Conservation (phyloP, 1,140 invertebrate species). For the Neodiprion lecontei region DNA sequence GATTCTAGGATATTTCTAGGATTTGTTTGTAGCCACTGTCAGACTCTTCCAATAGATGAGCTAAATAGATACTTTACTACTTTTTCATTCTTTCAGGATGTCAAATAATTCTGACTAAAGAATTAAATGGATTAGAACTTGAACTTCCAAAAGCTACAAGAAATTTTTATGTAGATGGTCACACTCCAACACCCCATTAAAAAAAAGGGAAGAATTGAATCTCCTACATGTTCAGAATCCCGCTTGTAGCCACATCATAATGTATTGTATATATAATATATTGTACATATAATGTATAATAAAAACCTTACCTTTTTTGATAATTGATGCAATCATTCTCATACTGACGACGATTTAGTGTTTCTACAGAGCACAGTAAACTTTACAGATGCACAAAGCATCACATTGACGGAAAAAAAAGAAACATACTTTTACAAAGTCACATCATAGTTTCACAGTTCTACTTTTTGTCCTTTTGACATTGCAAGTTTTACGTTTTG, state of each 20-base stretch:
- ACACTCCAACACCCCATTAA: slow-evolving; percentile 91
- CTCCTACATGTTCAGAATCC: background rate
- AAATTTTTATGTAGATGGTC: slow-evolving; percentile 99
- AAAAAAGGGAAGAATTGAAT: background rate
- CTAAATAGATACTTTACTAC: background rate
- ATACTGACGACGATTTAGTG: no score
- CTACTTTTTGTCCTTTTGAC: no score
- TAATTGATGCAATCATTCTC: no score
- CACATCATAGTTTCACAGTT: no score
- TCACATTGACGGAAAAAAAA: no score
- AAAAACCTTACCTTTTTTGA: background rate
- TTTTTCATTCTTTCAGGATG: slow-evolving; percentile 72
- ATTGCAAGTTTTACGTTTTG: no score
- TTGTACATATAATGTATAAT: background rate
- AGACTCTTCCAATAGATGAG: background rate
- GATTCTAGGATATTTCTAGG: background rate
- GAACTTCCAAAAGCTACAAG: slow-evolving; percentile 88
- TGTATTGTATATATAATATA: slow-evolving; percentile 2
- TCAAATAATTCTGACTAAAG: slow-evolving; percentile 93
- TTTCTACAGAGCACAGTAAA: no score
- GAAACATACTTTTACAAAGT: no score
- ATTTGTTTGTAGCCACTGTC: background rate
- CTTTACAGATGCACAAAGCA: no score
- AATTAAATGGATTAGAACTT: slow-evolving; percentile 90
- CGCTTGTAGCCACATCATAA: background rate